Base-by-base conservation (phyloP, 2,888 invertebrate genomes). In the Dendrolimus pini region DNA sequence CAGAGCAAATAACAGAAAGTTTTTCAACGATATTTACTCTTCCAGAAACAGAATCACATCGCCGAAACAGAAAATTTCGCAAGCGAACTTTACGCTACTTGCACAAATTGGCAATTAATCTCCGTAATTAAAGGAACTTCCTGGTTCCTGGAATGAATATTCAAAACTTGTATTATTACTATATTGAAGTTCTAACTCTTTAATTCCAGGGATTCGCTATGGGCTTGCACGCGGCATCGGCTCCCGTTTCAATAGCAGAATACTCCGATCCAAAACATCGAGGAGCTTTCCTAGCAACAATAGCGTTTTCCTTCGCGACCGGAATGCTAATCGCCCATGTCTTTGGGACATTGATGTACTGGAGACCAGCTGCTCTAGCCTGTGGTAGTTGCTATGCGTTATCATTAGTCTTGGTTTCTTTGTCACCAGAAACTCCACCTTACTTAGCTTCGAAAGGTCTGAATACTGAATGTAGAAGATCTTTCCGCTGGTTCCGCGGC, bases 301-400 rank as follows among this genome's bases (percentile, higher is more conserved):
- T 94, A 7, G 93, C 93, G 1, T 89, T 94, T 56, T 92, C 93
- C 0, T 92, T 94, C 59, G 92, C 94, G 0, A 70, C 91, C 0
- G 95, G 95, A 7, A 93, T 95, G 72, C 83, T 94, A 7, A 64
- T 93, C 0, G 92, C 93, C 2, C 95, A 95, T 67, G 71, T 91
- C 53, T 83, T 95, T 57, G 95, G 95, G 0, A 93, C 92, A 14
- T 79, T 92, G 60, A 73, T 93, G 8, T 85, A 90, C 64, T 94
- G 94, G 94, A 79, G 92, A 72, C 69, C 86, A 18, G 92, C 93
- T 1, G 93, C 92, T 0, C 67, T 92, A 1, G 84, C 92, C 18
- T 92, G 92, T 61, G 89, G 90, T 1, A 75, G 84, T 56, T 80
- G 91, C 55, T 92, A 93, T 55, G 69, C 84, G 1, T 7, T 92